phyloP scores from a whole-genome alignment of 2,113 vertebrate species.

The Limnothrissa miodon region DNA sequence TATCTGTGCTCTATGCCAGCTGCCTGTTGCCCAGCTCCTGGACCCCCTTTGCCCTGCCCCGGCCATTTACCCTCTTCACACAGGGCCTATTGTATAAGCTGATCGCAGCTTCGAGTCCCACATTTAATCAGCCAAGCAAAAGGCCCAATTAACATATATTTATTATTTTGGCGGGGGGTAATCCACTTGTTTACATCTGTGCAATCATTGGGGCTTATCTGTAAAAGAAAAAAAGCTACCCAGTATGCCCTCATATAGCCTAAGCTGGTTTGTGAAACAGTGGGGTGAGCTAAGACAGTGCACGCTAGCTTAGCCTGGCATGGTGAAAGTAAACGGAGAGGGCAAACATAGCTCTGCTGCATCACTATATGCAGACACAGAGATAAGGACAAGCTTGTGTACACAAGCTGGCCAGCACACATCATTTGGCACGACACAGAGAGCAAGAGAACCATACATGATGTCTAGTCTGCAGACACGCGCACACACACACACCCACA shows the following conservation, averaged over 20 bases:
- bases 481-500: neutral
- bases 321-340: conserved; percentile 1
- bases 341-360: conserved; percentile 10
- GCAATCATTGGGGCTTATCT: conserved; percentile 5
- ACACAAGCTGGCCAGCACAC: neutral
- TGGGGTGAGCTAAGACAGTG: neutral
- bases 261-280: neutral
- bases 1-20: neutral
- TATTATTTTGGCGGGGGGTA: neutral
- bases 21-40: neutral
- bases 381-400: conserved; percentile 8
- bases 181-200: conserved; percentile 19
- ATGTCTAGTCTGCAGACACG: neutral
- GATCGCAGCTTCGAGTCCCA: neutral
- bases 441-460: neutral
- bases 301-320: neutral
- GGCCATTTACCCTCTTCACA: neutral
- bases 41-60: neutral
- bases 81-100: neutral
- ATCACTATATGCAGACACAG: neutral
- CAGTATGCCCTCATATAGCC: neutral
- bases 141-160: neutral
- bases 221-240: neutral
- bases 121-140: neutral
- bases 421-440: neutral